Base-by-base conservation (phyloP, 1,140 invertebrate genomes). In the Euura lappo region DNA sequence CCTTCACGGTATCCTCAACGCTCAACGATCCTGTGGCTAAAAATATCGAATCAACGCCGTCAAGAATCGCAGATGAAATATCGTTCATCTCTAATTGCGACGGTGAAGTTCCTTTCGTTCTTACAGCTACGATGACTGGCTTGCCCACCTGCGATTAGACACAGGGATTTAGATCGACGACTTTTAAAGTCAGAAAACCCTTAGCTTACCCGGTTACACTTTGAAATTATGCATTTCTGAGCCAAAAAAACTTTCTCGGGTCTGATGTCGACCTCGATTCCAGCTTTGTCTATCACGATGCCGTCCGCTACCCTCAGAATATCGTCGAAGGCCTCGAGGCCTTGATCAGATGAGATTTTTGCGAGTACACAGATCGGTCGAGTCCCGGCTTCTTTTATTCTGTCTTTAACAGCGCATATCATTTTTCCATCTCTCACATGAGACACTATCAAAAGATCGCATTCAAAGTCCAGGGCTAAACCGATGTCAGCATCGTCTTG, bases 11-110 rank as follows among this genome's bases (percentile, higher is more conserved):
- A 81, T 93, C 93, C 13, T 89, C 84, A 13, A 93, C 93, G 71
- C 93, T 91, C 44, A 94, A 92, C 5, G 93, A 93, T 84, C 95
- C 94, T 45, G 93, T 93, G 0, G 92, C 91, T 45, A 95, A 87
- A 87, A 95, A 91, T 64, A 95, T 90, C 79, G 91, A 91, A 79
- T 95, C 94, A 69, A 91, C 92, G 47, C 94, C 94, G 84, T 95
- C 94, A 28, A 95, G 84, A 64, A 95, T 91, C 60, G 94, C 93
- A 82, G 94, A 95, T 10, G 93, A 93, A 2, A 96, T 91, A 83
- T 95, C 93, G 66, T 91, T 90, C 1, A 91, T 88, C 81, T 95
- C 93, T 47, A 94, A 91, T 78, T 94, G 86, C 2, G 92, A 91
- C 7, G 92, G 91, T 42, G 91, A 84, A 47, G 92, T 90, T 72